Evolutionary conservation across 1,140 invertebrate species (phyloP).

Genomic region (Coelopa frigida): DNA sequence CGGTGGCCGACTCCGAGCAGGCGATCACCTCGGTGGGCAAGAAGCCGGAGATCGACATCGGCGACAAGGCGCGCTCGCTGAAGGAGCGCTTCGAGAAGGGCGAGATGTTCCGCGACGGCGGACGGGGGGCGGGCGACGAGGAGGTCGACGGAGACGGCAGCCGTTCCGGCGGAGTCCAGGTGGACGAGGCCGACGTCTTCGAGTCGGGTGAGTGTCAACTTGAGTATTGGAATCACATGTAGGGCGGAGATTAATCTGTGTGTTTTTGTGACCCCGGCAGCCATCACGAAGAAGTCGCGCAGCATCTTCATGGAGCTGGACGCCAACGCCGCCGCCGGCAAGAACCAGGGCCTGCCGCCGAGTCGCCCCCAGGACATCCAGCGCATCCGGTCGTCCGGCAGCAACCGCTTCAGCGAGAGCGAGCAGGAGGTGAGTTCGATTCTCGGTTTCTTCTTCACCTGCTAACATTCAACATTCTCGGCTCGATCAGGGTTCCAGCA

Average conservation of each 20-base stretch:
- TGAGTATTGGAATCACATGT: background rate
- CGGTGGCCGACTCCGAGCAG: conserved; percentile 70
- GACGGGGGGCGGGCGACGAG: conserved; percentile 48
- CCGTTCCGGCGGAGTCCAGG: background rate
- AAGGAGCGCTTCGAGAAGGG: conserved; percentile 81
- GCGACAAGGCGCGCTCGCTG: conserved; percentile 60
- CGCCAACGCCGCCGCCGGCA: conserved; percentile 47
- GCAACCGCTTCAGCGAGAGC: background rate
- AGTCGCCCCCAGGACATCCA: conserved; percentile 38
- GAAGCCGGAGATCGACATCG: conserved; percentile 52
- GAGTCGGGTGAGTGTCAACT: conserved; percentile 58
- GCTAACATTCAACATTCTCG: too few species aligned
- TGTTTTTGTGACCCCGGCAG: conserved; percentile 44
- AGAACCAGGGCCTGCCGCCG: conserved; percentile 17
- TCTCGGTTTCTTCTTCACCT: background rate
- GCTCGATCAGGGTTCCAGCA: too few species aligned
- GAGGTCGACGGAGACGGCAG: conserved; percentile 22
- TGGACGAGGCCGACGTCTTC: conserved; percentile 69
- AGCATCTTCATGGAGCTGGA: conserved; percentile 80
- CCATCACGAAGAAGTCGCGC: conserved; percentile 78
- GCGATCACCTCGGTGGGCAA: conserved; percentile 56
- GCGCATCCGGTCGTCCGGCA: background rate
- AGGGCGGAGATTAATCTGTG: background rate
- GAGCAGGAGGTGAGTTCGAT: background rate
- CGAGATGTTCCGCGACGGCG: conserved; percentile 58